phyloP scores from a whole-genome alignment of 2,797 vertebrate genomes.

The Sebastes wilsoni region DNA sequence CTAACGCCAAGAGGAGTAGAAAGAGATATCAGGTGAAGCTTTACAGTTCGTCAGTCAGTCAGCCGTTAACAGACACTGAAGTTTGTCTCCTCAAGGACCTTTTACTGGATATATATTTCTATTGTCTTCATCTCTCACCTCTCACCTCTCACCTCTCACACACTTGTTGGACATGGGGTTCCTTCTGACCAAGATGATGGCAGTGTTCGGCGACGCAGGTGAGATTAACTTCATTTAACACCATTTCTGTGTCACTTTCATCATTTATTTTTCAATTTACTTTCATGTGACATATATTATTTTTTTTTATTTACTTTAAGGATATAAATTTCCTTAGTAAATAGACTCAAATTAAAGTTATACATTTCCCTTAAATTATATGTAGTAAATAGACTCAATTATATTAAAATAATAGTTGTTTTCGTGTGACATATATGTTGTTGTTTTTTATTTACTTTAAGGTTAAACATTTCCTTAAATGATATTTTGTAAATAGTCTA shows the following conservation, averaged over 20 bases:
- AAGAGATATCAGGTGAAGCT: not conserved
- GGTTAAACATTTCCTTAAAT: too few species aligned
- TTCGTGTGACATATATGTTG: too few species aligned
- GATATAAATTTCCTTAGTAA: too few species aligned
- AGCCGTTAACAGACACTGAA: not conserved
- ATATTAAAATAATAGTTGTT: too few species aligned
- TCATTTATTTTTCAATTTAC: not conserved
- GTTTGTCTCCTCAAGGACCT: not conserved
- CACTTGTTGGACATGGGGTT: conserved; percentile 75
- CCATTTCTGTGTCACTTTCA: not conserved
- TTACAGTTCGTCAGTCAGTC: not conserved
- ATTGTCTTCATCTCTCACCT: not conserved
- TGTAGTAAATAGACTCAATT: too few species aligned
- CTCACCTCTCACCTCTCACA: not conserved
- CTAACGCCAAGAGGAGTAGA: not conserved
- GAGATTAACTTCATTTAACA: not conserved
- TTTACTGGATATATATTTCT: not conserved
- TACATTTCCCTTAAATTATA: too few species aligned
- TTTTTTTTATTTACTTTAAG: too few species aligned
- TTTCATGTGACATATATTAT: too few species aligned
- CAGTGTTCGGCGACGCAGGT: conserved; percentile 84
- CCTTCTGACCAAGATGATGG: conserved; percentile 83
- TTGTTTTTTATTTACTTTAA: too few species aligned
- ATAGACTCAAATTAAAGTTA: too few species aligned
- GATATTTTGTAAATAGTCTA: too few species aligned